Percentiles rank a stretch among this genome's conserved stretches.
Conservation (phyloP, 2,888 invertebrate genomes). For the Cecidostiba fungosa region DNA sequence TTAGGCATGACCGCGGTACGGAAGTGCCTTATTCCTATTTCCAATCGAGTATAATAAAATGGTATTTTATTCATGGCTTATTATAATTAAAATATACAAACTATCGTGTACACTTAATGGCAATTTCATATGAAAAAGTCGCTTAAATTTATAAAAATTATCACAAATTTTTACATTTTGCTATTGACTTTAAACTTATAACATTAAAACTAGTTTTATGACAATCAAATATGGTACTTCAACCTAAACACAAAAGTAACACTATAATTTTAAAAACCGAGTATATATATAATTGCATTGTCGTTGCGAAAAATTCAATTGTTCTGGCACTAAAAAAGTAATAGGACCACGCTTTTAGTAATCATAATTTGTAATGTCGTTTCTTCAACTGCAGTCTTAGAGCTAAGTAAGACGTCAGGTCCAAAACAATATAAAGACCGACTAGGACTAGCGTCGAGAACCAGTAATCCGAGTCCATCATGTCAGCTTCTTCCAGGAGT, state of each 20-base stretch:
- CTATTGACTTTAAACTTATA: not conserved
- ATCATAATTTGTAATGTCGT: conserved; percentile 60
- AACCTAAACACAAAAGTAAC: too few species aligned
- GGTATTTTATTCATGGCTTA: too few species aligned
- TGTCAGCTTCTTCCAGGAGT: conserved; percentile 89
- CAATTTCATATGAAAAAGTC: not conserved
- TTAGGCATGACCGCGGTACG: too few species aligned
- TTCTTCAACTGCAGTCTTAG: conserved; percentile 85
- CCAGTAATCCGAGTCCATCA: conserved; percentile 85
- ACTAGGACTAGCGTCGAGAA: conserved; percentile 85
- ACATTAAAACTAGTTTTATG: too few species aligned
- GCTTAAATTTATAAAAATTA: not conserved
- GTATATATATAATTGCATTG: not conserved
- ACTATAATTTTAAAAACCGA: not conserved
- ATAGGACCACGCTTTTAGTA: not conserved
- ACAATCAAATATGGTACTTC: too few species aligned
- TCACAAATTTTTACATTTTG: not conserved
- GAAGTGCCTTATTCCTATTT: too few species aligned
- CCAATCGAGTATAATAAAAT: too few species aligned
- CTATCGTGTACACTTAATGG: too few species aligned
- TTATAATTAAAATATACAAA: too few species aligned
- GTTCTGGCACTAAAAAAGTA: not conserved
- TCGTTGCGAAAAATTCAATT: not conserved
- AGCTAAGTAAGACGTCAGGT: conserved; percentile 85
- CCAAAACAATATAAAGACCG: conserved; percentile 84